Evolutionary conservation across 2,113 vertebrate species (phyloP).

Genomic region (Monopterus albus): DNA sequence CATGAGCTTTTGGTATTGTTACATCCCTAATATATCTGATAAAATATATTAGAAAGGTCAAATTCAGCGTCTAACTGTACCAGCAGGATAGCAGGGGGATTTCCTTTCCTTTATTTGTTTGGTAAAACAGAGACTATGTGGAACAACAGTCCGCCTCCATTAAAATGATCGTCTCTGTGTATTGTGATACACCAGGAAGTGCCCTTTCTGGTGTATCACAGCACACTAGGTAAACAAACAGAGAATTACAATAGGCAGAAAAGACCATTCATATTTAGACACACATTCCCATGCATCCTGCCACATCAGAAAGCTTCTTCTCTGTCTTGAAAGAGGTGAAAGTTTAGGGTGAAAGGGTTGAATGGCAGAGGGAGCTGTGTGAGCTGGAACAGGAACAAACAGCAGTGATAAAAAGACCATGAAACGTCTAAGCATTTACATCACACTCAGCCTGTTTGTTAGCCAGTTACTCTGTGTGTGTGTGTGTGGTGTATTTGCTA

Average conservation of each 20-base stretch:
- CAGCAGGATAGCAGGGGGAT: background rate
- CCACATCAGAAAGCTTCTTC: background rate
- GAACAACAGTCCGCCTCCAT: constrained; percentile 18
- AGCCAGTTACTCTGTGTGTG: constrained; percentile 31
- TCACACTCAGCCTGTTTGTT: constrained; percentile 64
- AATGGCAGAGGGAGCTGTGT: background rate
- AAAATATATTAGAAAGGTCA: background rate
- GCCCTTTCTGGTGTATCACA: background rate
- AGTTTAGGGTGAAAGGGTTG: constrained; percentile 41
- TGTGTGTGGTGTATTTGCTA: constrained; percentile 22
- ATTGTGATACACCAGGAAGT: background rate
- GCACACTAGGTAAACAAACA: background rate
- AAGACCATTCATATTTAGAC: background rate
- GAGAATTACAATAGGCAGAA: background rate
- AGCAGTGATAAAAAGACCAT: background rate
- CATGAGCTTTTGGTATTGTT: no score
- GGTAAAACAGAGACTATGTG: background rate
- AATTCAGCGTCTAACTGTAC: background rate
- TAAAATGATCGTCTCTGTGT: constrained; percentile 1
- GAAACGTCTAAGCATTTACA: constrained; percentile 62
- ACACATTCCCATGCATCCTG: background rate
- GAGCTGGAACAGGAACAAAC: constrained; percentile 60
- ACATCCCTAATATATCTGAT: background rate
- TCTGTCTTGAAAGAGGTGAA: constrained; percentile 8
- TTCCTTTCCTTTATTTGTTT: constrained; percentile 12